These are phyloP conservation scores for Maccullochella peelii DNA, from an alignment of 2,113 vertebrate species.

Conservation along the genomic window DNA sequence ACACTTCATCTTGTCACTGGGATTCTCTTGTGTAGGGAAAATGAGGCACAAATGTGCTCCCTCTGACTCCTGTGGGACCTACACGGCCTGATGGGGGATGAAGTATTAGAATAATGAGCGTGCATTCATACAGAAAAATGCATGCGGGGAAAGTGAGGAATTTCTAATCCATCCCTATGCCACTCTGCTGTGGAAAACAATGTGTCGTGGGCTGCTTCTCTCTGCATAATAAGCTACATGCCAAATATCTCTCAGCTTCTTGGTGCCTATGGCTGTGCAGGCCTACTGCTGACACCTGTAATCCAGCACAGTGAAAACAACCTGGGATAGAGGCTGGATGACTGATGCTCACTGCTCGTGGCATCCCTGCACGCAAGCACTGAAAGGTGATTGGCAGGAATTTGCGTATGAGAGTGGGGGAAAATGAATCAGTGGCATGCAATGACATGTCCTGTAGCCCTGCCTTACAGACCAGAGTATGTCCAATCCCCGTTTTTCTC, in stretches of 20 bases:
- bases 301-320: constrained; percentile 68
- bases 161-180: constrained; percentile 67
- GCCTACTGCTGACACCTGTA: constrained; percentile 72
- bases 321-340: constrained; percentile 65
- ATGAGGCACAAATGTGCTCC: constrained; percentile 60
- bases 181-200: constrained; percentile 46
- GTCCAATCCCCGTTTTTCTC: constrained; percentile 43
- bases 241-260: constrained; percentile 62
- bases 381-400: constrained; percentile 74
- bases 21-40: constrained; percentile 69
- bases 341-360: constrained; percentile 69
- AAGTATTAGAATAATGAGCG: constrained; percentile 78
- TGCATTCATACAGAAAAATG: constrained; percentile 76
- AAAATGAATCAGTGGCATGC: constrained; percentile 65
- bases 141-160: constrained; percentile 62
- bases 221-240: constrained; percentile 61
- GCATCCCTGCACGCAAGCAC: constrained; percentile 48
- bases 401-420: constrained; percentile 55
- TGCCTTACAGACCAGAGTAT: constrained; percentile 56
- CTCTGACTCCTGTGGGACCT: constrained; percentile 68
- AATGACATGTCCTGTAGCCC: constrained; percentile 69
- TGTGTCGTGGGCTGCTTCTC: constrained; percentile 38
- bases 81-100: constrained; percentile 64
- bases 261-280: constrained; percentile 49
- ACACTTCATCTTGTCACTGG: constrained; percentile 74